Evolutionary conservation across 2,888 invertebrate genomes (phyloP).

Genomic region (Dilophus febrilis): DNA sequence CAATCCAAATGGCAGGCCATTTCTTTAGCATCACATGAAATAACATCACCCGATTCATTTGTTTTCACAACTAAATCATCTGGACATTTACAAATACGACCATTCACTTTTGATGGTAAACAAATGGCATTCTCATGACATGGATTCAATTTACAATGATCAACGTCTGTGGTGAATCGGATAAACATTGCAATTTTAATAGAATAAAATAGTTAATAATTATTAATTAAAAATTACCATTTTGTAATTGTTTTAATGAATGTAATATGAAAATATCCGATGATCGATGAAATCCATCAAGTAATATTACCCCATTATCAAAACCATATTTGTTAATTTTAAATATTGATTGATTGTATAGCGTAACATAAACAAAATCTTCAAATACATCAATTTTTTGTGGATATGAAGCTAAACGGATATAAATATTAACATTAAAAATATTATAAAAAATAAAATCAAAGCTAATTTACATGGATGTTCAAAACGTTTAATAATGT

Average conservation of each 20-base stretch:
- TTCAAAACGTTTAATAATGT: constrained; percentile 37
- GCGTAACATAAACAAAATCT: constrained; percentile 47
- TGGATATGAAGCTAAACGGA: constrained; percentile 39
- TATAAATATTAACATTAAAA: constrained; percentile 6
- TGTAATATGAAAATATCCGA: constrained; percentile 51
- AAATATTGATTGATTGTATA: constrained; percentile 44
- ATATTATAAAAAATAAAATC: constrained; percentile 1
- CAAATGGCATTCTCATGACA: constrained; percentile 49
- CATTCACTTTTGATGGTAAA: constrained; percentile 30
- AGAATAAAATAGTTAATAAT: background rate
- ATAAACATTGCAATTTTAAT: constrained; percentile 4
- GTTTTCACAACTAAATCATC: constrained; percentile 28
- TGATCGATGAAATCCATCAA: constrained; percentile 37
- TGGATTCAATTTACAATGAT: constrained; percentile 40
- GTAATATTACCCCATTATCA: constrained; percentile 36
- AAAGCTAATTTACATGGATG: constrained; percentile 26
- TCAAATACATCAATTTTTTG: constrained; percentile 58
- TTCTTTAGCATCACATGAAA: constrained; percentile 8
- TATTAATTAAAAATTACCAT: constrained; percentile 23
- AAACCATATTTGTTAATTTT: constrained; percentile 49
- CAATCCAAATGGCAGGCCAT: constrained; percentile 29
- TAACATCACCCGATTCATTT: background rate
- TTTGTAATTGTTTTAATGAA: constrained; percentile 40
- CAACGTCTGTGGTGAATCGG: too few relatives aligned
- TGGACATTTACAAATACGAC: constrained; percentile 37